Evolutionary conservation across 2,888 invertebrate genomes (phyloP).

Genomic region (Sipha maydis): DNA sequence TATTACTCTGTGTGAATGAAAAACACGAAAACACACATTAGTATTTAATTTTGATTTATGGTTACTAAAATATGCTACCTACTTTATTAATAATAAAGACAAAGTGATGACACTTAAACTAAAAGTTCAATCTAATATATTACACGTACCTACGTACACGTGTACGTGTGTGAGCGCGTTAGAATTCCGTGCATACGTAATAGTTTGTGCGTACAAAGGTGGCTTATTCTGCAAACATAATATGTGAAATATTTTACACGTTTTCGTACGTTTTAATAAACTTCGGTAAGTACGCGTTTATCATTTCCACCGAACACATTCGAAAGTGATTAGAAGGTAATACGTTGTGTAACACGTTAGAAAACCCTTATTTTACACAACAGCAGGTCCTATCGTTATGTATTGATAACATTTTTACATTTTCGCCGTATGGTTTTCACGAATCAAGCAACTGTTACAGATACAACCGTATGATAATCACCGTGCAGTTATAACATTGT

Average conservation of each 20-base stretch:
- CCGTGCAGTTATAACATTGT: too few relatives aligned
- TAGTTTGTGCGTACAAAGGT: background rate
- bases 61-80: background rate
- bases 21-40: constrained; percentile 13
- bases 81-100: constrained; percentile 28
- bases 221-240: background rate
- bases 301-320: background rate
- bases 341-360: too few relatives aligned
- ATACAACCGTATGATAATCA: too few relatives aligned
- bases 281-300: background rate
- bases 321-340: background rate
- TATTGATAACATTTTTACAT: too few relatives aligned
- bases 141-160: background rate
- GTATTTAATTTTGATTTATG: constrained; percentile 22
- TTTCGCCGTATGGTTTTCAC: too few relatives aligned
- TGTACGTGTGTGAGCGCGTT: background rate
- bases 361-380: too few relatives aligned
- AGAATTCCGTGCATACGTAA: too few relatives aligned
- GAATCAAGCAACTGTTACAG: too few relatives aligned
- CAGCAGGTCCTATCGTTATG: too few relatives aligned
- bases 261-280: background rate
- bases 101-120: background rate
- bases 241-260: background rate
- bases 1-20: background rate
- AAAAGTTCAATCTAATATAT: constrained; percentile 25